phyloP scores from a whole-genome alignment of 2,888 invertebrate genomes.

The Acanthacorydalis orientalis region DNA sequence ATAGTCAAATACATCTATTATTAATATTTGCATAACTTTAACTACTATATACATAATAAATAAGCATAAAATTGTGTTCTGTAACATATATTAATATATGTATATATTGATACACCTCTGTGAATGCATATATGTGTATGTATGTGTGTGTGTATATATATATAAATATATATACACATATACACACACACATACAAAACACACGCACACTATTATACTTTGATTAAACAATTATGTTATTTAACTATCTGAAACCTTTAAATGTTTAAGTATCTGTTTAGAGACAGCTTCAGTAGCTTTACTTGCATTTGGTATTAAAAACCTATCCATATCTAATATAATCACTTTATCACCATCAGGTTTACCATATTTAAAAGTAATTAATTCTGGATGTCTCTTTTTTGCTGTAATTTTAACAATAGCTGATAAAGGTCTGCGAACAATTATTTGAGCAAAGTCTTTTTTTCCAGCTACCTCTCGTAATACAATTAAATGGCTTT shows the following conservation, averaged over 20 bases:
- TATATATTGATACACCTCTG: too few relatives aligned
- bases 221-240: too few relatives aligned
- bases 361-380: slow-evolving; percentile 91
- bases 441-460: slow-evolving; percentile 71
- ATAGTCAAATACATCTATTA: too few relatives aligned
- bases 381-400: slow-evolving; percentile 85
- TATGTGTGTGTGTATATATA: too few relatives aligned
- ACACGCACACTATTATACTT: too few relatives aligned
- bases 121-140: too few relatives aligned
- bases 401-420: slow-evolving; percentile 96
- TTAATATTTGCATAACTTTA: too few relatives aligned
- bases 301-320: slow-evolving; percentile 80
- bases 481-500: slow-evolving; percentile 71
- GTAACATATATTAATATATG: too few relatives aligned
- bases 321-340: slow-evolving; percentile 81
- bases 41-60: too few relatives aligned
- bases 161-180: too few relatives aligned
- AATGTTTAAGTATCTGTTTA: slow-evolving; percentile 62
- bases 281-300: slow-evolving; percentile 82
- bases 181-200: too few relatives aligned
- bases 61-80: too few relatives aligned
- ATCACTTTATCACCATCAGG: slow-evolving; percentile 63
- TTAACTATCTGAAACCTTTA: slow-evolving; percentile 20
- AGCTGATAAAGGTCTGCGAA: slow-evolving; percentile 72
- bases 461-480: slow-evolving; percentile 59